Evolutionary conservation across 2,113 vertebrate genomes (phyloP).

Genomic region (Podocnemis expansa): DNA sequence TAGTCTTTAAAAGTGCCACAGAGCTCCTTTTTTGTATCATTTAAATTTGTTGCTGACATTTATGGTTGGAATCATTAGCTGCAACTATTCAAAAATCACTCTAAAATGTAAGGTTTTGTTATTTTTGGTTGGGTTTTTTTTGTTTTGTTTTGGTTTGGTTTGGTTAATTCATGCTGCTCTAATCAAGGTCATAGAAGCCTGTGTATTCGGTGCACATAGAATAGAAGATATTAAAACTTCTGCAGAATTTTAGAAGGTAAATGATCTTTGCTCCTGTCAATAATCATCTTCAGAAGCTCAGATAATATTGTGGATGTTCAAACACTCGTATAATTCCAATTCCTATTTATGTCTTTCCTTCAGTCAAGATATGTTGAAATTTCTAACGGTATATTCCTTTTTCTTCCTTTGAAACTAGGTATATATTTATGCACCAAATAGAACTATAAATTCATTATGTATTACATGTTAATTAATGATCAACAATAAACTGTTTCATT

Average conservation of each 20-base stretch:
- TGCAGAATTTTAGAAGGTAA: background rate
- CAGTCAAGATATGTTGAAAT: background rate
- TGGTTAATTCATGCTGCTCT: background rate
- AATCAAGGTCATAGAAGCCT: fast-evolving
- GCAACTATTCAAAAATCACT: background rate
- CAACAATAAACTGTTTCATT: background rate
- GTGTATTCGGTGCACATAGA: background rate
- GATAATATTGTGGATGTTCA: background rate
- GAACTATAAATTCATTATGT: background rate
- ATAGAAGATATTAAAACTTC: background rate
- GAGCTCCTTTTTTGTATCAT: background rate
- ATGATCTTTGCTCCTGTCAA: background rate
- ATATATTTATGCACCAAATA: fast-evolving
- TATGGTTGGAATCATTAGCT: background rate
- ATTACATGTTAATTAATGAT: background rate
- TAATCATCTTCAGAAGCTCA: background rate
- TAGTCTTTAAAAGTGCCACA: no score
- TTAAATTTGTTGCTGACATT: background rate
- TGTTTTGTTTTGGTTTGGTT: no score
- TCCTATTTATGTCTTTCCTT: background rate
- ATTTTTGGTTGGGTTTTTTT: no score
- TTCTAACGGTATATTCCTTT: background rate
- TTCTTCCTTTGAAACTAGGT: background rate
- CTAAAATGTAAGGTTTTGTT: fast-evolving
- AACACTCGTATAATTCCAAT: background rate